These are phyloP conservation scores for Corydoras maculifer DNA, from an alignment of 2,113 vertebrate genomes.

Conservation along the genomic window DNA sequence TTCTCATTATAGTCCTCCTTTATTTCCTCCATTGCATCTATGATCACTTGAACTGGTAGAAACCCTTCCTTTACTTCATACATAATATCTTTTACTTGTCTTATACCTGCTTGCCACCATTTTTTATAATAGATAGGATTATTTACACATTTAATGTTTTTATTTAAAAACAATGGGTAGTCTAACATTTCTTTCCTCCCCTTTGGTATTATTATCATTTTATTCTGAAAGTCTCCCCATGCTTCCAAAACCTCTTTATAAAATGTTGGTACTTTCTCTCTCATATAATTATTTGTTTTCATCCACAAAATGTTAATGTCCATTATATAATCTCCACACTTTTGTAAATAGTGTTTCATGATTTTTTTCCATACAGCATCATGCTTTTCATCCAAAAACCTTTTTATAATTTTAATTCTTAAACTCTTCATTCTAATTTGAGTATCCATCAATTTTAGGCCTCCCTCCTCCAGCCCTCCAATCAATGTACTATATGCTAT, in stretches of 20 bases:
- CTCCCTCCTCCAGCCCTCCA: not conserved
- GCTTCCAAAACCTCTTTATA: not conserved
- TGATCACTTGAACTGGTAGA: not conserved
- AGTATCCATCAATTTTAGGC: not conserved
- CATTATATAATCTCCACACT: not conserved
- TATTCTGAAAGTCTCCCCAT: not conserved
- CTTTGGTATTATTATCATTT: not conserved
- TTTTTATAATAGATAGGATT: not conserved
- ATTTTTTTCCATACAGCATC: not conserved
- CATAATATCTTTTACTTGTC: constrained; percentile 1
- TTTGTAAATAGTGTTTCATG: not conserved
- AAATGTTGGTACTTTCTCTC: not conserved
- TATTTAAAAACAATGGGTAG: constrained; percentile 4
- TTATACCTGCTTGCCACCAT: constrained; percentile 7
- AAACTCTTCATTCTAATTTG: not conserved
- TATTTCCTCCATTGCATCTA: not conserved
- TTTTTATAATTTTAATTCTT: not conserved
- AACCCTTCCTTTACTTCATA: not conserved
- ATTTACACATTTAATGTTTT: not conserved
- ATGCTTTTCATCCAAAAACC: not conserved
- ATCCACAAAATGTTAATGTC: not conserved
- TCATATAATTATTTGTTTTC: not conserved
- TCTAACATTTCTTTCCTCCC: not conserved
- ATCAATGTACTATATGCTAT: not conserved
- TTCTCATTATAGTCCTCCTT: not conserved